phyloP scores from a whole-genome alignment of 2,113 vertebrate genomes.

The Protomyctophum bolini region DNA sequence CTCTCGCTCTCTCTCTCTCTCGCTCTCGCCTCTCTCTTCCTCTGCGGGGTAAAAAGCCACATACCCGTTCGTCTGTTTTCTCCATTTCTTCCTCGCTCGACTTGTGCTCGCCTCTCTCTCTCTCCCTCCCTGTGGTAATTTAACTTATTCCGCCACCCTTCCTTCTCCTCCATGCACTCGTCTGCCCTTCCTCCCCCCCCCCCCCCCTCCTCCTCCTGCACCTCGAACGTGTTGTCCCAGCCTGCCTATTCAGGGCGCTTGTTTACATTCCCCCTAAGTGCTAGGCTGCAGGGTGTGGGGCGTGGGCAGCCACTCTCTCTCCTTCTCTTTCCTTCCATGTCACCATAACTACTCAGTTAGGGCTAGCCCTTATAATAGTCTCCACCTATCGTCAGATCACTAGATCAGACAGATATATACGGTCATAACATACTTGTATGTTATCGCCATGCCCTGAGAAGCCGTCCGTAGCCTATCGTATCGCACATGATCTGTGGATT shows the following conservation, averaged over 20 bases:
- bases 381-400: conserved; percentile 50
- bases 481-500: conserved; percentile 53
- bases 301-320: conserved; percentile 34
- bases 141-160: conserved; percentile 33
- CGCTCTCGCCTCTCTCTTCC: conserved; percentile 26
- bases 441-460: conserved; percentile 25
- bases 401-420: conserved; percentile 58
- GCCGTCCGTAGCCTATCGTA: conserved; percentile 4
- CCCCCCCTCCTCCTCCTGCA: conserved; percentile 18
- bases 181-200: not conserved
- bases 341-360: conserved; percentile 14
- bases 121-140: conserved; percentile 25
- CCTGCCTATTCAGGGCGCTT: conserved; percentile 56
- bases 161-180: conserved; percentile 30
- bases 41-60: conserved; percentile 58
- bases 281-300: conserved; percentile 54
- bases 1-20: conserved; percentile 61
- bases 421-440: conserved; percentile 55
- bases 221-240: not conserved
- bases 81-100: conserved; percentile 49
- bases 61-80: conserved; percentile 58
- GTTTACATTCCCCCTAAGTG: conserved; percentile 70
- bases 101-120: not conserved
- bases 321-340: conserved; percentile 28
- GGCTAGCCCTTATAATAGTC: not conserved